Evolutionary conservation across 1,140 invertebrate genomes (phyloP).

Genomic region (Drosophila saltans): DNA sequence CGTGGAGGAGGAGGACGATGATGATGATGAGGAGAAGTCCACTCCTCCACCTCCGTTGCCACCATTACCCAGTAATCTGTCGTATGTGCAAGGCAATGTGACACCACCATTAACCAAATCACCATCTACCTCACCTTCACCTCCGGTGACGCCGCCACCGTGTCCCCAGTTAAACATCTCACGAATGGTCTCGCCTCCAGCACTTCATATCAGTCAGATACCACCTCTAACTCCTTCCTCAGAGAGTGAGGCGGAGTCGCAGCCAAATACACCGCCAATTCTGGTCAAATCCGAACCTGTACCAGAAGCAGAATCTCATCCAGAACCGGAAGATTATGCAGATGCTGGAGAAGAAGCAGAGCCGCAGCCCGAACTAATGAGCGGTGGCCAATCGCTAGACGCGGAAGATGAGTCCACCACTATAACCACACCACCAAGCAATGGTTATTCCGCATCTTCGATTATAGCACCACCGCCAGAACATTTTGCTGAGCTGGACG

Average conservation of each 20-base stretch:
- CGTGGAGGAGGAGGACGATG: constrained; percentile 32
- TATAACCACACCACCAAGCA: constrained; percentile 79
- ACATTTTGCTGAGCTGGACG: constrained; percentile 69
- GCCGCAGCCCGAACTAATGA: constrained; percentile 31
- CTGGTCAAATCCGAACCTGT: constrained; percentile 40
- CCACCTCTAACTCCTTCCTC: constrained; percentile 75
- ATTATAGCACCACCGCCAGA: constrained; percentile 74
- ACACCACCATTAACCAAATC: constrained; percentile 75
- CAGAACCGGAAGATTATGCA: constrained; percentile 27
- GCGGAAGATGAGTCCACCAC: constrained; percentile 80
- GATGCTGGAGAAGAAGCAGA: constrained; percentile 8
- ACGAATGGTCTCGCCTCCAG: constrained; percentile 76
- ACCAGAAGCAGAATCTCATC: constrained; percentile 32
- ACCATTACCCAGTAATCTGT: constrained; percentile 75
- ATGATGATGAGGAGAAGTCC: constrained; percentile 70
- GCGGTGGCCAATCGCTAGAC: constrained; percentile 59
- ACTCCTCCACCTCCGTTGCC: constrained; percentile 77
- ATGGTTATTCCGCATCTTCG: constrained; percentile 78
- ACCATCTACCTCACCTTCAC: constrained; percentile 76
- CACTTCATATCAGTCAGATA: constrained; percentile 62
- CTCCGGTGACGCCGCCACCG: constrained; percentile 73
- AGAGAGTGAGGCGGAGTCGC: constrained; percentile 77
- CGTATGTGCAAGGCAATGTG: constrained; percentile 70
- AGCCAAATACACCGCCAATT: constrained; percentile 70
- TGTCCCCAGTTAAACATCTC: constrained; percentile 64